Evolutionary conservation across 2,797 vertebrate genomes (phyloP).

Genomic region (Phataginus tricuspis): DNA sequence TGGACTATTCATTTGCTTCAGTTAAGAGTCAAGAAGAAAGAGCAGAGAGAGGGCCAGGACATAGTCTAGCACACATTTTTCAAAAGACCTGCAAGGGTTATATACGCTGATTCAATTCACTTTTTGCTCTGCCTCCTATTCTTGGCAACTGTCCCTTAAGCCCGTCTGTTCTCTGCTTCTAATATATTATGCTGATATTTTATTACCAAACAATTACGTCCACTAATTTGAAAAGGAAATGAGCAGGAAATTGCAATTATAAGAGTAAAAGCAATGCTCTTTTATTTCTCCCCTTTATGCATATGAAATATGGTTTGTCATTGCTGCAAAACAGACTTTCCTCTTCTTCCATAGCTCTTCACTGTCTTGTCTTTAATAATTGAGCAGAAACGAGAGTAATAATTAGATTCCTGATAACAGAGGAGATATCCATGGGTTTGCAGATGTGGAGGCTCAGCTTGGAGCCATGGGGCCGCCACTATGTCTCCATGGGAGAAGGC

Average conservation of each 20-base stretch:
- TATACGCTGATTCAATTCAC: slow-evolving; percentile 56
- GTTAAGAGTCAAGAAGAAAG: background rate
- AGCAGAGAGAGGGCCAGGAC: background rate
- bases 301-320: slow-evolving; percentile 80
- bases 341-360: slow-evolving; percentile 73
- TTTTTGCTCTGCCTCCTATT: slow-evolving; percentile 66
- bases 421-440: slow-evolving; percentile 62
- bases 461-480: background rate
- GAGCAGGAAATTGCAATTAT: slow-evolving; percentile 84
- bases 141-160: slow-evolving; percentile 81
- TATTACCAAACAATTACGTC: slow-evolving; percentile 84
- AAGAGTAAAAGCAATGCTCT: slow-evolving; percentile 83
- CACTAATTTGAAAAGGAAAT: slow-evolving; percentile 84
- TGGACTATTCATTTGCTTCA: slow-evolving; percentile 9
- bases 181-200: slow-evolving; percentile 84
- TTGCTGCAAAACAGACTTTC: slow-evolving; percentile 76
- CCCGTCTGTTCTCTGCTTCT: slow-evolving; percentile 81
- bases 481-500: slow-evolving; percentile 36
- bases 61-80: background rate
- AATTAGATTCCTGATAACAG: slow-evolving; percentile 78
- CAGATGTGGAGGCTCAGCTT: slow-evolving; percentile 67
- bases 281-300: slow-evolving; percentile 80
- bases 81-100: slow-evolving; percentile 47
- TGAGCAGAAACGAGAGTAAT: slow-evolving; percentile 74
- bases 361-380: slow-evolving; percentile 81